Base-by-base conservation (phyloP, 2,113 vertebrate species). In the Chaetodon trifascialis region DNA sequence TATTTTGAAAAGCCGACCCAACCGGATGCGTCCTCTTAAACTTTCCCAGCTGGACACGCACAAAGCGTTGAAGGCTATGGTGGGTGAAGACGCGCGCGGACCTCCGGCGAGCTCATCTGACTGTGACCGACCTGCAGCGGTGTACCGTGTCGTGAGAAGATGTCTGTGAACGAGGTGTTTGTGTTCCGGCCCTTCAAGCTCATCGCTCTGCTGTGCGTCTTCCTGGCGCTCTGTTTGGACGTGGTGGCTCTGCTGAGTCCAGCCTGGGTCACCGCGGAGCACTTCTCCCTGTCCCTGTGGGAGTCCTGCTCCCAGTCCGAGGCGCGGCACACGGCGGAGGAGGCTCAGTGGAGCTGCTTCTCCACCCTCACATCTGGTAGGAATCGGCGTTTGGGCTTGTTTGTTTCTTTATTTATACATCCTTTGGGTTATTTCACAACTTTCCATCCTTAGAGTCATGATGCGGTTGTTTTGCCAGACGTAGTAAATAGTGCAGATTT, bases 251-350 rank as follows among this genome's bases (percentile, higher is more conserved):
- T 96, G 52, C 90, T 96, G 44, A 96, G 96, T 67, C 95, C 95
- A 0, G 94, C 96, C 66, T 96, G 96, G 96, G 96, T 97, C 86
- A 97, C 96, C 15, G 96, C 96, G 12, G 94, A 96, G 0, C 93
- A 93, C 7, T 96, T 95, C 91, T 95, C 95, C 72, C 91, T 95
- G 80, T 96, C 96, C 0, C 94, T 96, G 51, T 97, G 96, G 96
- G 92, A 96, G 82, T 91, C 94, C 14, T 97, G 96, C 89, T 91
- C 82, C 38, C 87, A 91, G 79, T 88, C 87, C 58, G 82, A 38
- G 62, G 75, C 88, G 0, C 88, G 84, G 46, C 49, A 56, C 8
- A 54, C 79, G 56, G 14, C 90, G 49, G 72, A 67, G 2, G 86
- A 91, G 49, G 70, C 89, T 42, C 86, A 36, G 46, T 96, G 95